Evolutionary conservation across 2,113 vertebrate genomes (phyloP), one percentile per base, ranked within the genome.

Genomic region (Synodontis membranacea): DNA sequence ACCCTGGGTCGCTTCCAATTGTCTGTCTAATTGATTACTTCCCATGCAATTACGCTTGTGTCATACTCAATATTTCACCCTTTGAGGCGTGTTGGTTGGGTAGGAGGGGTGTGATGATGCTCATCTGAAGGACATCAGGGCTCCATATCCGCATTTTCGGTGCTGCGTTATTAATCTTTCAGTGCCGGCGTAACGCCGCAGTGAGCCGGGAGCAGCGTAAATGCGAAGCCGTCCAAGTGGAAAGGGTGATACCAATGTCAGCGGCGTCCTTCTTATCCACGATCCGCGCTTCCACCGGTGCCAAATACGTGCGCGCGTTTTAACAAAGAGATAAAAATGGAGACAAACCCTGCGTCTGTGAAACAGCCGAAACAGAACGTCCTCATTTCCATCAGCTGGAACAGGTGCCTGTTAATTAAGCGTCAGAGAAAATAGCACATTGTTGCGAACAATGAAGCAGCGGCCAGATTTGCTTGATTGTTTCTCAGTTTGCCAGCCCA

Each of bases 11-110:
- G 93, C 92, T 91, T 93, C 93, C 94, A 94, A 94, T 95, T 93
- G 94, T 94, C 93, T 91, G 92, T 91, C 93, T 94, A 94, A 95
- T 94, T 94, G 94, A 95, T 95, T 94, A 94, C 93, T 94, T 95
- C 93, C 93, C 90, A 93, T 94, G 93, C 94, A 95, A 95, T 95
- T 95, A 95, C 92, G 92, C 91, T 92, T 78, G 89, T 94, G 95
- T 95, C 94, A 95, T 92, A 95, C 92, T 94, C 93, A 93, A 95
- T 95, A 94, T 94, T 95, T 94, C 95, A 94, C 84, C 39, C 85
- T 91, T 93, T 87, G 89, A 86, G 89, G 91, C 94, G 86, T 80
- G 90, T 89, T 82, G 90, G 90, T 70, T 10, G 80, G 58, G 75
- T 5, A 50, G 48, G 31, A 60, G 48, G 64, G 46, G 25, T 25